Conservation (phyloP, 2,113 vertebrate genomes). For the Hydrochoerus hydrochaeris region DNA sequence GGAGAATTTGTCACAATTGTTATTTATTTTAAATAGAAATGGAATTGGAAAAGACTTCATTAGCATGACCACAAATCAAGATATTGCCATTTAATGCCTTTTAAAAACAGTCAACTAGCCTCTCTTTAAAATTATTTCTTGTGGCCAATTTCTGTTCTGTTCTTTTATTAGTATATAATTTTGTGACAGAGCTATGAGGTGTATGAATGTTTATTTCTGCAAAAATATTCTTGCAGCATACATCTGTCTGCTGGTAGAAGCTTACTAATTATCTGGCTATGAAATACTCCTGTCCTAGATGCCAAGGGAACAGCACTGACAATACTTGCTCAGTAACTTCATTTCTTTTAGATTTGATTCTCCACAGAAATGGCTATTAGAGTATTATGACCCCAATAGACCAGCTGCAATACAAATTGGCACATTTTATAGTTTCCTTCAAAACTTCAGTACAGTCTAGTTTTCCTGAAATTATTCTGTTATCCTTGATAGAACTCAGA, state of each 20-base stretch:
- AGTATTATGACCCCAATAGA: neutral
- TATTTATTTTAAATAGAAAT: constrained; percentile 65
- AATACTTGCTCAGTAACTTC: neutral
- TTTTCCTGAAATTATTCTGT: neutral
- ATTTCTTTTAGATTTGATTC: neutral
- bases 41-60: constrained; percentile 41
- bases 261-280: neutral
- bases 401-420: neutral
- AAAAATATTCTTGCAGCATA: neutral
- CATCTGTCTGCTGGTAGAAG: neutral
- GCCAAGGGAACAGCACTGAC: neutral
- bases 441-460: neutral
- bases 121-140: constrained; percentile 13
- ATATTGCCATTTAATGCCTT: neutral
- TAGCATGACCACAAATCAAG: constrained; percentile 29
- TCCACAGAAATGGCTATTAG: neutral
- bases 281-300: neutral
- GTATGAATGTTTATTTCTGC: neutral
- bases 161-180: neutral
- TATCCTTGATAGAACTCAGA: neutral
- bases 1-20: constrained; percentile 19
- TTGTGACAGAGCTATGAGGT: neutral
- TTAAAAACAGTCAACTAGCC: neutral
- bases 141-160: neutral
- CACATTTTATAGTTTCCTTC: neutral